phyloP scores from a whole-genome alignment of 2,113 vertebrate genomes.

The Charina bottae region DNA sequence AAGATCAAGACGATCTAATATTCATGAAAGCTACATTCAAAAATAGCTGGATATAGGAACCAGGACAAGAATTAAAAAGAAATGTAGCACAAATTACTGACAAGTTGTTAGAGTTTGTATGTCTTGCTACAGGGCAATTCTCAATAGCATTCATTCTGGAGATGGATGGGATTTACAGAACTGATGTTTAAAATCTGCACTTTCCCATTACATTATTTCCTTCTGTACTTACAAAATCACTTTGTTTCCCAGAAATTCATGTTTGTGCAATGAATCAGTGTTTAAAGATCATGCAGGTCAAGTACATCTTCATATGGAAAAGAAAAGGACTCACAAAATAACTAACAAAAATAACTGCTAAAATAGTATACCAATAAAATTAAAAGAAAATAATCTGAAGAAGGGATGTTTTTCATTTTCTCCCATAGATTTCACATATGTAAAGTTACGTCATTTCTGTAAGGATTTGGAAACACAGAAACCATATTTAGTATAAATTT shows the following conservation, averaged over 20 bases:
- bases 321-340: conserved; percentile 3
- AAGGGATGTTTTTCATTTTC: conserved; percentile 5
- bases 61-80: neutral
- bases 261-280: neutral
- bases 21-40: neutral
- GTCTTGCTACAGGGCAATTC: neutral
- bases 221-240: neutral
- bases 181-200: neutral
- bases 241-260: neutral
- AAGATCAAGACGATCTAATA: neutral
- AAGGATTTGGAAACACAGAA: conserved; percentile 41
- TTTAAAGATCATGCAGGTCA: neutral
- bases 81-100: neutral
- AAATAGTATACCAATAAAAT: neutral
- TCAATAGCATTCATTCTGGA: neutral
- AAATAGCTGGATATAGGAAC: neutral
- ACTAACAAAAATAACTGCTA: neutral
- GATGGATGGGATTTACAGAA: neutral
- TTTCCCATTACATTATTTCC: neutral
- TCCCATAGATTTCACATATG: conserved; percentile 11
- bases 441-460: conserved; percentile 29
- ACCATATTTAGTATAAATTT: conserved; percentile 49
- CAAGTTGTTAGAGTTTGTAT: neutral
- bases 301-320: neutral
- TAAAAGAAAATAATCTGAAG: conserved; percentile 28